Percentiles rank a stretch among this genome's conserved stretches.
phyloP scores from a whole-genome alignment of 2,888 invertebrate species.

The Apocheima hispidaria region DNA sequence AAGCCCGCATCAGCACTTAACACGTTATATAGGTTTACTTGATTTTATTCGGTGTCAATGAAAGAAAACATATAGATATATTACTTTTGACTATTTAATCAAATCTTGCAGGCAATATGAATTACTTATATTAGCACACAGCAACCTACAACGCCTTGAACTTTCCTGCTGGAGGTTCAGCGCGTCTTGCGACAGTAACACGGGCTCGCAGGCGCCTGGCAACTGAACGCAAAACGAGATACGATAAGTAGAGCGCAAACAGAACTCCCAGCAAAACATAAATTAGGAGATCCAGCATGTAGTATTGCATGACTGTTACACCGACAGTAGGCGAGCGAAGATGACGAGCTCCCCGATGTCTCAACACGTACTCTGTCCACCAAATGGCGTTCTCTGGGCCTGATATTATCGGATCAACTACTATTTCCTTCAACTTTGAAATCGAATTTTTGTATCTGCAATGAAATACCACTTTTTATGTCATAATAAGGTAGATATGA shows the following conservation, averaged over 20 bases:
- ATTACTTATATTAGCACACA: background rate
- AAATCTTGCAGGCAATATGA: background rate
- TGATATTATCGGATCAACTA: slow-evolving; percentile 66
- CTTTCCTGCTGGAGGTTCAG: slow-evolving; percentile 56
- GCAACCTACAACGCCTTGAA: slow-evolving; percentile 68
- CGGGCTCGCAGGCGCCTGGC: slow-evolving; percentile 56
- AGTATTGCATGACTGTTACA: slow-evolving; percentile 68
- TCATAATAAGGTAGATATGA: no score
- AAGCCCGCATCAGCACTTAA: no score
- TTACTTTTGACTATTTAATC: background rate
- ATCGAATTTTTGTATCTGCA: slow-evolving; percentile 72
- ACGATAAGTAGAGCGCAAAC: slow-evolving; percentile 49
- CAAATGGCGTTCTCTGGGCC: slow-evolving; percentile 80
- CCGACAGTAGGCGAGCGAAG: slow-evolving; percentile 75
- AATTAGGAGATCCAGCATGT: slow-evolving; percentile 67
- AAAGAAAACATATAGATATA: background rate
- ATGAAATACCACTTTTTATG: slow-evolving; percentile 27
- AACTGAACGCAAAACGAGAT: slow-evolving; percentile 51
- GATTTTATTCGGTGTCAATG: background rate
- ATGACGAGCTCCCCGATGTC: slow-evolving; percentile 74
- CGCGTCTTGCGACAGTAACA: slow-evolving; percentile 43
- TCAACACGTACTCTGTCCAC: slow-evolving; percentile 85
- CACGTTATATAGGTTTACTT: background rate
- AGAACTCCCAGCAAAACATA: slow-evolving; percentile 49
- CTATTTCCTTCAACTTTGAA: slow-evolving; percentile 56